Evolutionary conservation across 2,797 vertebrate species (phyloP), one percentile per base, ranked within the genome.

Genomic region (Stomatorhinus walkeri): DNA sequence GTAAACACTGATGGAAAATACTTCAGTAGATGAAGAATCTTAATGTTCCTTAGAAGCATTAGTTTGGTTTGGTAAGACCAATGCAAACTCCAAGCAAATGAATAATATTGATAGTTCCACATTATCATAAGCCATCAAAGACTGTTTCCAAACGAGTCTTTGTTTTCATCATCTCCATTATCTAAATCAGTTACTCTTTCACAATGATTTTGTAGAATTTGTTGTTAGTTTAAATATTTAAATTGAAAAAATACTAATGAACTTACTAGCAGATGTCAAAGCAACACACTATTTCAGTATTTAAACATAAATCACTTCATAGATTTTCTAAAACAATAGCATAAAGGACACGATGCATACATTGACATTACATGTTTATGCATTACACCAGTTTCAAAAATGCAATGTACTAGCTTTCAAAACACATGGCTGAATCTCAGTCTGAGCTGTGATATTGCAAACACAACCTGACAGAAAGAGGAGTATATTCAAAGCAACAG

Each of bases 91-190:
- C 89, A 90, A 90, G 90, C 90, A 91, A 92, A 92, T 88, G 91
- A 89, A 91, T 92, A 90, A 91, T 92, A 90, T 88, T 90, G 89
- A 92, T 91, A 91, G 90, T 89, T 91, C 88, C 19, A 48, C 9
- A 28, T 79, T 56, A 89, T 89, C 88, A 61, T 88, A 89, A 92
- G 76, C 49, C 51, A 68, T 22, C 83, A 87, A 48, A 87, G 87
- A 54, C 14, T 32, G 52, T 54, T 46, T 88, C 36, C 36, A 36
- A 22, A 79, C 52, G 16, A 76, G 61, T n/a, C 46, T 68, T 84
- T 49, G 36, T 61, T 88, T 22, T 49, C 51, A 84, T 88, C 72
- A 59, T 4, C 4, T 16, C 68, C 28, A 24, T 76, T 12, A 83
- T 52, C 51, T 46, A 51, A 85, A 76, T 56, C 51, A 88, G 43